A percentile compares a stretch with the other conserved stretches of the same genome.
Evolutionary conservation across 2,113 vertebrate genomes (phyloP).

Genomic region (Protobothrops flavoviridis): DNA sequence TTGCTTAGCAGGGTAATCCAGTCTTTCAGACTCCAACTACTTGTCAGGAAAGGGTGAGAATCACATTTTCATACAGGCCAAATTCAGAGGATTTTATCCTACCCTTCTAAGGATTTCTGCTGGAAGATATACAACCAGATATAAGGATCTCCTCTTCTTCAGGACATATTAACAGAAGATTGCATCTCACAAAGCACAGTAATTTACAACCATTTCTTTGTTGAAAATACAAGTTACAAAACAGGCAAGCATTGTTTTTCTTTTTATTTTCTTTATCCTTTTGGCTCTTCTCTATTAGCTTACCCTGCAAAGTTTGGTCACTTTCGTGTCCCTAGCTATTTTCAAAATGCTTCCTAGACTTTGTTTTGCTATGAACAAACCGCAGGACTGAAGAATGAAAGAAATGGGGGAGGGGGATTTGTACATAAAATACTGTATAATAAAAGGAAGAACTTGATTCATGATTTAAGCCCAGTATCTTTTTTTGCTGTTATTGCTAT

Average conservation of each 20-base stretch:
- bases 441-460: conserved; percentile 59
- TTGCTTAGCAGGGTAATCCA: background rate
- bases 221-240: conserved; percentile 3
- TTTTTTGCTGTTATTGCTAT: background rate
- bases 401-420: conserved; percentile 48
- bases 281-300: conserved; percentile 7
- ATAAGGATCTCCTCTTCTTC: fast-evolving
- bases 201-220: conserved; percentile 44
- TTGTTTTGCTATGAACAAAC: conserved; percentile 55
- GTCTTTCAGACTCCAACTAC: background rate
- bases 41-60: background rate
- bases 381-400: conserved; percentile 50
- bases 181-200: conserved; percentile 57
- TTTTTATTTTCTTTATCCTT: background rate
- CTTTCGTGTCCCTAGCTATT: conserved; percentile 40
- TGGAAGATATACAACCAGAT: background rate
- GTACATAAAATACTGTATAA: conserved; percentile 70
- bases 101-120: background rate
- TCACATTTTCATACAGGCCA: background rate
- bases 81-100: background rate
- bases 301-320: conserved; percentile 25
- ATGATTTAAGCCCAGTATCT: background rate
- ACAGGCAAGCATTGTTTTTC: conserved; percentile 18
- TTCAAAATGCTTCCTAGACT: conserved; percentile 52
- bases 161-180: conserved; percentile 7